Conservation (phyloP, 1,140 invertebrate genomes). For the Macrocentrus cingulum region DNA sequence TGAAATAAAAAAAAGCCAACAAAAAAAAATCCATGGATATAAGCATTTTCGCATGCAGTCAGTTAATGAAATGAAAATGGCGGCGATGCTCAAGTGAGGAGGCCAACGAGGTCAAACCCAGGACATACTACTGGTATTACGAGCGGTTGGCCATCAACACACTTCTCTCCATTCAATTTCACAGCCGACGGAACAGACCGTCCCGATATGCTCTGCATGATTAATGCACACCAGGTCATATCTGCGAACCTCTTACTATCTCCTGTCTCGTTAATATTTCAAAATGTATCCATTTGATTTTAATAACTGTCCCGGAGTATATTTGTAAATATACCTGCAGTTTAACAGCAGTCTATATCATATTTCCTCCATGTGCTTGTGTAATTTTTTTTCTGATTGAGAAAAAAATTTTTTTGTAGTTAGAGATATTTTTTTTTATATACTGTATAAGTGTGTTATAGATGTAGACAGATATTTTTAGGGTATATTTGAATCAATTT, state of each 20-base stretch:
- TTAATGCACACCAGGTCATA: slow-evolving; percentile 34
- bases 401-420: too few relatives aligned
- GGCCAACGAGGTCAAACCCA: slow-evolving; percentile 5
- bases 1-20: too few relatives aligned
- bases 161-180: slow-evolving; percentile 36
- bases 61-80: slow-evolving; percentile 33
- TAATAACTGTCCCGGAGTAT: too few relatives aligned
- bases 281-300: not conserved
- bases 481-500: too few relatives aligned
- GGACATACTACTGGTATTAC: slow-evolving; percentile 13
- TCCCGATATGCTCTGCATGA: slow-evolving; percentile 32
- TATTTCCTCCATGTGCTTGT: too few relatives aligned
- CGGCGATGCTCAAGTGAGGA: slow-evolving; percentile 6
- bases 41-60: not conserved
- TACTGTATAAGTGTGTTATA: too few relatives aligned
- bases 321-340: too few relatives aligned
- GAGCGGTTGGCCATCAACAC: slow-evolving; percentile 20
- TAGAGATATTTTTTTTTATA: too few relatives aligned
- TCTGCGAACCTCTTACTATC: slow-evolving; percentile 12
- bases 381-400: too few relatives aligned
- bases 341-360: too few relatives aligned
- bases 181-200: slow-evolving; percentile 31
- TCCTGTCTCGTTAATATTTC: slow-evolving; percentile 18
- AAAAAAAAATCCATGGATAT: too few relatives aligned
- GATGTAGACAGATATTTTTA: too few relatives aligned